Conservation (phyloP, 1,140 invertebrate species). For the Orius insidiosus region DNA sequence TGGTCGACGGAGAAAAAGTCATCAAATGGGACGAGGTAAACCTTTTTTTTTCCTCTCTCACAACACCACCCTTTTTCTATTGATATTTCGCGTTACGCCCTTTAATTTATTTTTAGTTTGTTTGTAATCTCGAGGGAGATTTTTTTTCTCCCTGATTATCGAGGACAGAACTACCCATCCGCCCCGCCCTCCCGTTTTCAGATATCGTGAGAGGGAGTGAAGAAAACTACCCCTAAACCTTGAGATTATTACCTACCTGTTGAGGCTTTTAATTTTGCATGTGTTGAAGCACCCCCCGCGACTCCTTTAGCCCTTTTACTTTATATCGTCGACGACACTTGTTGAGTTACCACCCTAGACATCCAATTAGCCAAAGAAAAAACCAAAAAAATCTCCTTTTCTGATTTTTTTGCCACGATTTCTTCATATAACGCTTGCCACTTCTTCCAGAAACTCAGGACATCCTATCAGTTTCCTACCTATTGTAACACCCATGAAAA, state of each 20-base stretch:
- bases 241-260: constrained; percentile 11
- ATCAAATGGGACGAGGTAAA: constrained; percentile 92
- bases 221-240: background rate
- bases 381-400: too few relatives aligned
- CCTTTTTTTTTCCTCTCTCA: background rate
- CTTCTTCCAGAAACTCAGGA: too few relatives aligned
- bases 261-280: constrained; percentile 11
- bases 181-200: background rate
- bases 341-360: background rate
- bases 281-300: background rate
- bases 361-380: background rate
- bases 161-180: too few relatives aligned
- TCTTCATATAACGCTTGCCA: too few relatives aligned
- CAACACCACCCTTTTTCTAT: background rate
- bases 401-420: too few relatives aligned
- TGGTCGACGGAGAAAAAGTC: constrained; percentile 85
- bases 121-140: background rate
- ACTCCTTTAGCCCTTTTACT: background rate
- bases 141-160: background rate
- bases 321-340: constrained; percentile 1
- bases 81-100: background rate
- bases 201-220: background rate
- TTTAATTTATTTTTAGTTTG: background rate
- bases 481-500: too few relatives aligned
- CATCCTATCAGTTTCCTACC: too few relatives aligned